These are phyloP conservation scores for Drosophila suzukii DNA, from an alignment of 1,140 invertebrate genomes.

Conservation along the genomic window DNA sequence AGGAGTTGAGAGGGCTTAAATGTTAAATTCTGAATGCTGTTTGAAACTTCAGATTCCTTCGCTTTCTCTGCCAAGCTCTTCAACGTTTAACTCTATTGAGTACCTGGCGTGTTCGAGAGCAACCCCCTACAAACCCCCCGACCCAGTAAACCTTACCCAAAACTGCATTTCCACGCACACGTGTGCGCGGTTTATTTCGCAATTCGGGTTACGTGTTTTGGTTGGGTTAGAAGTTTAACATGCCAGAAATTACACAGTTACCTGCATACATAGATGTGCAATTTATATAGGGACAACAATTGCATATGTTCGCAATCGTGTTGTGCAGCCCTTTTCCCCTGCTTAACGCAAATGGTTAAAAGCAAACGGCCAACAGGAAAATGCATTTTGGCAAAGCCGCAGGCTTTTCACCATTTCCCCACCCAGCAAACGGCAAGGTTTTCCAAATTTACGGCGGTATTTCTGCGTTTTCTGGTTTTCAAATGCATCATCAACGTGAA, in stretches of 20 bases:
- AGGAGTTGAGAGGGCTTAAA: conserved; percentile 3
- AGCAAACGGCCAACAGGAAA: conserved; percentile 71
- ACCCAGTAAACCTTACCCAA: not conserved
- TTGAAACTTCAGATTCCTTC: not conserved
- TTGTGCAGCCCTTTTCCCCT: conserved; percentile 13
- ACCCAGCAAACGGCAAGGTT: not conserved
- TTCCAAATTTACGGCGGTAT: conserved; percentile 18
- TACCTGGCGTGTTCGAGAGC: conserved; percentile 16
- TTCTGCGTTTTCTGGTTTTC: conserved; percentile 41
- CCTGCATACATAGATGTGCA: conserved; percentile 12
- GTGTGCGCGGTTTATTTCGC: conserved; percentile 73
- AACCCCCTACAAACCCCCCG: too few relatives aligned
- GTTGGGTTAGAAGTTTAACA: conserved; percentile 48
- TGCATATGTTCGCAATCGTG: conserved; percentile 51
- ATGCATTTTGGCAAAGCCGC: conserved; percentile 69
- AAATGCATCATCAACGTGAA: conserved; percentile 59
- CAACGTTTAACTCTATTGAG: conserved; percentile 66
- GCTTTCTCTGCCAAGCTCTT: conserved; percentile 18
- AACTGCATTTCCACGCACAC: conserved; percentile 15
- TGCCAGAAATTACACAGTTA: conserved; percentile 63
- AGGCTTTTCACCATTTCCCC: conserved; percentile 14
- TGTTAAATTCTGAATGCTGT: not conserved
- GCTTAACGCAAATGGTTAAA: conserved; percentile 66
- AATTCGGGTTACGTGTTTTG: conserved; percentile 76
- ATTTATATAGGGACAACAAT: conserved; percentile 31